Conservation (phyloP, 2,797 vertebrate species). For the Macrochelys suwanniensis region DNA sequence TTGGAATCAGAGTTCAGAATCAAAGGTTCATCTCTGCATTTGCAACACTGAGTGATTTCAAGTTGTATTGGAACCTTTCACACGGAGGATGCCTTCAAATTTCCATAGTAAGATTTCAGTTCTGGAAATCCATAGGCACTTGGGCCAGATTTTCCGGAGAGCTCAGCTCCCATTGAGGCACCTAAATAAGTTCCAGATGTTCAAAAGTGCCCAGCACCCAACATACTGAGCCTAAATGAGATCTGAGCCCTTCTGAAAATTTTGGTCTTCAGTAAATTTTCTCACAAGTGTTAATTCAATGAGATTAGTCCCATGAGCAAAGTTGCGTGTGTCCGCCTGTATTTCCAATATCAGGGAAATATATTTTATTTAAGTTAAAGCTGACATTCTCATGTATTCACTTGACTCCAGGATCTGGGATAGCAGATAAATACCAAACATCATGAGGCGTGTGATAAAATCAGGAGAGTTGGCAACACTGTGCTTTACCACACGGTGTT, state of each 20-base stretch:
- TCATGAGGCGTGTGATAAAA: neutral
- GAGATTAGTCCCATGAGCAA: neutral
- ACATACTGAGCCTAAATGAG: neutral
- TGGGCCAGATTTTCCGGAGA: neutral
- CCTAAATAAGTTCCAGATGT: neutral
- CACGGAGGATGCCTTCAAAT: neutral
- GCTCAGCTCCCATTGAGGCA: neutral
- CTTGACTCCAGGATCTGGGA: neutral
- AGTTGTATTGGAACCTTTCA: neutral
- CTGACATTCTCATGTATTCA: neutral
- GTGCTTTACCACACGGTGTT: neutral
- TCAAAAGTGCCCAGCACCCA: neutral
- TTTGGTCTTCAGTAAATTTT: neutral
- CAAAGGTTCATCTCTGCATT: neutral
- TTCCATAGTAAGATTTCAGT: neutral
- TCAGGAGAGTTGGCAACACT: neutral
- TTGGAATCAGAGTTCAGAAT: neutral
- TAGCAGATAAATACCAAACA: neutral
- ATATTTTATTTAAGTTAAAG: neutral
- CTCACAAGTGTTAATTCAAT: neutral
- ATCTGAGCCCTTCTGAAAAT: neutral
- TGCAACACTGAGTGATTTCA: neutral
- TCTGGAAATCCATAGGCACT: neutral
- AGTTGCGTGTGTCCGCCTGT: neutral
- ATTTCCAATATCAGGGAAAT: neutral